Evolutionary conservation across 1,140 invertebrate genomes (phyloP), one percentile per base, ranked within the genome.

Genomic region (Ctenoplectra terminalis): DNA sequence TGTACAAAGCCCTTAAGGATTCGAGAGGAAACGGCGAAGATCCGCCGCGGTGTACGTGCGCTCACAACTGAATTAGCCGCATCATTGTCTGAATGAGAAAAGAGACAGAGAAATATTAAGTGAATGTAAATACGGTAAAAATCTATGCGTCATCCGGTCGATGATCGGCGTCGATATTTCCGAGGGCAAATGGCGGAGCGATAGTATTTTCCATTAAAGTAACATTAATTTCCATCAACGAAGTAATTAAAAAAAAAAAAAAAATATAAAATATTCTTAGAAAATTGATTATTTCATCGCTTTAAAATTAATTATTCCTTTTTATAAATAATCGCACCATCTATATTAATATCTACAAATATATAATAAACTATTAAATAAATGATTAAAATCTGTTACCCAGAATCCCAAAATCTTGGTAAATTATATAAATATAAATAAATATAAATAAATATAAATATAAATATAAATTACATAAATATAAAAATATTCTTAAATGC

Each of bases 61-160:
- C 58, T 86, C 85, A 83, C 85, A 83, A 73, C 56, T 74, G 81
- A 87, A 87, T 87, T 83, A 87, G 80, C 85, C 73, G 70, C 74
- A 70, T 86, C 85, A 82, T 87, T 87, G 85, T 86, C 80, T 64
- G 83, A 74, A 78, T 82, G 40, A 37, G 64, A 43, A 61, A 84
- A 43, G 26, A 79, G 71, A 67, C 56, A 72, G 58, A 81, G 48
- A 85, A 82, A 74, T 85, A 74, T 74, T 63, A 46, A 67, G 48
- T 58, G 83, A 86, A 86, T 86, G 80, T 82, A 71, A 82, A 85
- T 87, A 83, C 67, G 74, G 56, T 87, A 87, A 86, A 87, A 83
- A 83, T 78, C 70, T 64, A 37, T 66, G 84, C 83, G 85, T 86
- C 85, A 85, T 86, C 85, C 85, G 83, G 85, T 66, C 61, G 83